A percentile compares a stretch with the other conserved stretches of the same genome.
These are phyloP conservation scores for Gymnopithys bicolor DNA, from an alignment of 2,797 vertebrate species.

Conservation along the genomic window DNA sequence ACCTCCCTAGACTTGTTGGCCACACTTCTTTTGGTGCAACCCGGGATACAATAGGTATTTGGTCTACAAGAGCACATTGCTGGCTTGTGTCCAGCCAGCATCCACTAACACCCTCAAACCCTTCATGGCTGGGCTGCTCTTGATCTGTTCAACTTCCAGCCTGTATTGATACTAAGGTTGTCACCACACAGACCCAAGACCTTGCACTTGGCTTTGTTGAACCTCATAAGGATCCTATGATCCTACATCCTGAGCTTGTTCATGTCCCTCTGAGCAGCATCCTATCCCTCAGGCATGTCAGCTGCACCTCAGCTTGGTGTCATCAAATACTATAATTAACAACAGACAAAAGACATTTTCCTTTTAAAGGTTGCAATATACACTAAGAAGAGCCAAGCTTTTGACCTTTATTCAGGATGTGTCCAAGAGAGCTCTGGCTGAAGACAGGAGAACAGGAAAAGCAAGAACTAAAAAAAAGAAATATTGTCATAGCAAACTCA, in stretches of 20 bases:
- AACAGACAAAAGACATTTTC: background rate
- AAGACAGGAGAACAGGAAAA: background rate
- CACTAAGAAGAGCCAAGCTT: background rate
- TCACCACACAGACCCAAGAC: accelerated
- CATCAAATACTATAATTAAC: background rate
- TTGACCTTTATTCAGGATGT: background rate
- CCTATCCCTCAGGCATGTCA: background rate
- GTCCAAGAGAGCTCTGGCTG: background rate
- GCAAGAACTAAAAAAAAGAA: background rate
- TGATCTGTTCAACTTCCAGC: no score
- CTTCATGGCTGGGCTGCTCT: accelerated
- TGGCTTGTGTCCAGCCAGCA: background rate
- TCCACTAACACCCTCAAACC: accelerated
- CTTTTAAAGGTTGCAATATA: background rate
- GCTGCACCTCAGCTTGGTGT: background rate
- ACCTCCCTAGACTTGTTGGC: background rate
- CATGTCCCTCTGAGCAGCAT: background rate
- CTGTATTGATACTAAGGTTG: accelerated
- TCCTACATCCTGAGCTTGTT: background rate
- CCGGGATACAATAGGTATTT: accelerated
- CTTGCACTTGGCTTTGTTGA: background rate
- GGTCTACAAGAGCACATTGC: background rate
- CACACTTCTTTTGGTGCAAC: accelerated
- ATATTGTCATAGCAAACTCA: background rate
- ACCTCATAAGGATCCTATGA: background rate